Evolutionary conservation across 2,888 invertebrate genomes (phyloP), one percentile per base, ranked within the genome.

Genomic region (Drosophila sordidapex): DNA sequence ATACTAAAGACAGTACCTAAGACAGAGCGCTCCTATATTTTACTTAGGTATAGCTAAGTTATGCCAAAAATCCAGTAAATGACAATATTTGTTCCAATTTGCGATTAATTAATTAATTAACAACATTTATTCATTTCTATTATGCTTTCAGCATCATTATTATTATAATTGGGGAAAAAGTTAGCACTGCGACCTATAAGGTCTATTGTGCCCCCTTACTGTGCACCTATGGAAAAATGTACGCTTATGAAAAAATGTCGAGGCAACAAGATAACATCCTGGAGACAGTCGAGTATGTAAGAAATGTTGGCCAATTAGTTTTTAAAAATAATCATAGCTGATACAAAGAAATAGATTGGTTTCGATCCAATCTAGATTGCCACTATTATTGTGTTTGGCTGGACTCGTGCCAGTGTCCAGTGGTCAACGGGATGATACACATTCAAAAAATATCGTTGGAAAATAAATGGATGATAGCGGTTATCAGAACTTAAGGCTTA

Each of bases 391-490:
- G n/a, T 31, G 35, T 36, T 35, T 29, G 11, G 15, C 13, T 33
- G 13, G 13, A 18, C 40, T 53, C 52, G 46, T 62, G 40, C 25
- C 31, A 21, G 7, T 46, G 46, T 1, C 2, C 46, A 46, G 46
- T 13, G 21, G 48, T 73, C 58, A 67, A 64, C 35, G 60, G 18
- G 52, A 67, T 77, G 61, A 69, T 43, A 56, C 52, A 66, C 52
- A 48, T 40, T 29, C 11, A 29, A 25, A 25, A 4, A 15, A 27
- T 29, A 53, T 35, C 11, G 27, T 21, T 31, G 70, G 25, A 74
- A 76, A 62, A 59, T 66, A 74, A 33, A 67, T 43, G 51, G 31
- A 36, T 36, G 71, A 79, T 75, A 75, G 62, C 62, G 58, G 38
- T 65, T 75, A 78, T 78, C 77, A 79, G 51, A 59, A 40, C 31